Base-by-base conservation (phyloP, 2,797 vertebrate species). In the Coregonus suidteri region DNA sequence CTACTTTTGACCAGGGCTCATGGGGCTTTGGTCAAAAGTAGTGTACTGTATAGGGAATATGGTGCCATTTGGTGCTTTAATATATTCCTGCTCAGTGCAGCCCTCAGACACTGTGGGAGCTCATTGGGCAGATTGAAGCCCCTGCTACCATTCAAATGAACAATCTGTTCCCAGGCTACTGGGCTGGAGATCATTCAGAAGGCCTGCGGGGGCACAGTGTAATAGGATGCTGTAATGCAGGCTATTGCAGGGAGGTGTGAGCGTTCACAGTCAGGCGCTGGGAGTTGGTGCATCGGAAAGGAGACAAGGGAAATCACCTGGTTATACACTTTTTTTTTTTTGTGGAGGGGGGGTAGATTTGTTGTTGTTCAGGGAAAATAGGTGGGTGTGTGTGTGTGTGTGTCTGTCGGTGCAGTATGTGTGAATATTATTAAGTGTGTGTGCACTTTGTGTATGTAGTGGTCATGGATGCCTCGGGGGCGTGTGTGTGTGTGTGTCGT, bases 111-210 rank as follows among this genome's bases (percentile, higher is more conserved):
- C 15, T n/a, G 31, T 34, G 16, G 54, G 54, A n/a, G 15, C 6
- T 59, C 2, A 1, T 67, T 78, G 70, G 34, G 74, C 79, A 81
- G 79, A 81, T 84, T 79, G 81, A 82, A 79, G 77, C 78, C 76
- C 76, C 74, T 82, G 16, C 83, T 53, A 62, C n/a, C 73, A 81
- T 86, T 83, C 79, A 78, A 85, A 84, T 74, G 70, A 78, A 77
- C 70, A 75, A 82, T 82, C 81, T 79, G 75, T 72, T 84, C 70
- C 47, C 73, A 71, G 75, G 83, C 73, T 80, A 74, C 77, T 82
- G 51, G 54, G 77, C 34, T 79, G 35, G 11, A 62, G 54, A 74
- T 70, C 59, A 74, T 52, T 30, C 37, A 66, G 54, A 59, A 53
- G 53, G 52, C 13, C 67, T 65, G 51, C 35, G 37, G 75, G 56